Conservation (phyloP, 2,797 vertebrate species). For the Argya squamiceps region DNA sequence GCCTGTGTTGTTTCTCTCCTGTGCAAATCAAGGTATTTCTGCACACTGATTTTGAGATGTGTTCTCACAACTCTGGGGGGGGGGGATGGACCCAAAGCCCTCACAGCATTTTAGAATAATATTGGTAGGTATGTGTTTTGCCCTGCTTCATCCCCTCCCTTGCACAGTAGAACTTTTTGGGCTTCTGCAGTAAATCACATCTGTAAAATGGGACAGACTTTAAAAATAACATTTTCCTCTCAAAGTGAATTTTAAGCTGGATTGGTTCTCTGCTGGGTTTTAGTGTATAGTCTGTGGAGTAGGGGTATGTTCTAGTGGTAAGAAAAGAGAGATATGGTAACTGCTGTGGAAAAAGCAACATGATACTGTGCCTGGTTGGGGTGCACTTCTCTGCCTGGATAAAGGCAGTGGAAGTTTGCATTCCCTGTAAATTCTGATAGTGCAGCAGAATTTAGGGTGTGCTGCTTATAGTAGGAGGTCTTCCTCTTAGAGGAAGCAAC, state of each 20-base stretch:
- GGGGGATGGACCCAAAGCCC: fast-evolving
- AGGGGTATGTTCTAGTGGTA: not conserved
- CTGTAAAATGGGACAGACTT: not conserved
- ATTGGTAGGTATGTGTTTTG: not conserved
- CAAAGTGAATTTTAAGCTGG: not conserved
- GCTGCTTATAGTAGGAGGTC: not conserved
- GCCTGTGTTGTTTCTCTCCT: fast-evolving
- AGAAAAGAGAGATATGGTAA: not conserved
- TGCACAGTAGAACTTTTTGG: not conserved
- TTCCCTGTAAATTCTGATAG: not conserved
- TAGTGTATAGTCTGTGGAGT: not conserved
- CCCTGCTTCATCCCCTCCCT: not conserved
- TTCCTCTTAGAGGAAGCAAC: not conserved
- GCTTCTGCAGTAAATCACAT: not conserved
- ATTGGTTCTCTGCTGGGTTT: not conserved
- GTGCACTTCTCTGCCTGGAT: not conserved
- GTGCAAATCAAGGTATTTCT: not conserved
- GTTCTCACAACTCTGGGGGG: fast-evolving
- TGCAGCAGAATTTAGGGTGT: not conserved
- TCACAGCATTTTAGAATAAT: not conserved
- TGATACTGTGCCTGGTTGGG: not conserved
- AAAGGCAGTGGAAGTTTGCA: not conserved
- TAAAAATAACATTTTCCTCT: not conserved
- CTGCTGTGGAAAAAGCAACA: not conserved
- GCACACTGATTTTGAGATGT: not conserved